Evolutionary conservation across 2,888 invertebrate genomes (phyloP), one percentile per base, ranked within the genome.

Genomic region (Sminthurides aquaticus): DNA sequence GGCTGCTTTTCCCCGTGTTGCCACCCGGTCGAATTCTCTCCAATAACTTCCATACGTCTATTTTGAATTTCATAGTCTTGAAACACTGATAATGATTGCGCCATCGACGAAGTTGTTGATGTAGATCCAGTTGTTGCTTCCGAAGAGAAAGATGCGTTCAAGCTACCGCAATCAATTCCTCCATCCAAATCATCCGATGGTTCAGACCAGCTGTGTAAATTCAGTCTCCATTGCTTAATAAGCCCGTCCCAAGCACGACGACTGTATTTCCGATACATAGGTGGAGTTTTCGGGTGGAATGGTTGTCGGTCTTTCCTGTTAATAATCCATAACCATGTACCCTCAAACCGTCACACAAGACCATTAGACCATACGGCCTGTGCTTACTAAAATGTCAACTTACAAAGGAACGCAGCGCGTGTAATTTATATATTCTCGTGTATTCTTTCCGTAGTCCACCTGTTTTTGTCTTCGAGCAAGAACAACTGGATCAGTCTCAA

Each of bases 361-460:
- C n/a, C n/a, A n/a, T n/a, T n/a, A n/a, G n/a, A n/a, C n/a, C n/a
- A n/a, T n/a, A n/a, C n/a, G n/a, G n/a, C n/a, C n/a, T n/a, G n/a
- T n/a, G n/a, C n/a, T n/a, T n/a, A n/a, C n/a, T n/a, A n/a, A n/a
- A n/a, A n/a, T n/a, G n/a, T 11, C 34, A 66, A 80, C 82, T 82
- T 81, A 91, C 89, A 82, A 83, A 49, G 90, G 87, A 54, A 93
- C 84, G 74, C 80, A 75, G 73, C 82, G 80, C 11, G 82, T 76
- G 74, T 91, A 95, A 78, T 86, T 85, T 73, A 88, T 86, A 78
- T 95, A 95, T 49, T 90, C 91, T 71, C 87, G 79, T 28, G 95
- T 95, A 76, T 92, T 93, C 80, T 94, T 95, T 15, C 96, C 96
- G 81, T 91, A 96, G 78, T 94, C 92, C 75, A 96, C 89, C 80